phyloP scores from a whole-genome alignment of 2,113 vertebrate species.

The Bujurquina vittata region DNA sequence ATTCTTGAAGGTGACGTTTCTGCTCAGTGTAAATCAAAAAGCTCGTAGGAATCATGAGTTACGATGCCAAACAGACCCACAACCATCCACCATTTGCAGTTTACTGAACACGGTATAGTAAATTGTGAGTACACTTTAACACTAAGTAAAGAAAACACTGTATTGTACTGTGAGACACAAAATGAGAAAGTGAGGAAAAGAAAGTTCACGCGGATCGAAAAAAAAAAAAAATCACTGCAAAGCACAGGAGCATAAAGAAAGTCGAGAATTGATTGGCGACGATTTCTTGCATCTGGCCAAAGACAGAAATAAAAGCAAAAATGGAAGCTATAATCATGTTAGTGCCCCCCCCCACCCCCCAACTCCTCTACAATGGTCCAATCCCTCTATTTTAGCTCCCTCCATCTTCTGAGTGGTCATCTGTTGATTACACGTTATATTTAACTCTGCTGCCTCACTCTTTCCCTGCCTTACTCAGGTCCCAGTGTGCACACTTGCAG shows the following conservation, averaged over 20 bases:
- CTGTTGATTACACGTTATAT: slow-evolving; percentile 87
- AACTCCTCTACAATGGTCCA: slow-evolving; percentile 49
- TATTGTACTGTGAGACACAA: slow-evolving; percentile 7
- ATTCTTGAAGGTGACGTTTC: neutral
- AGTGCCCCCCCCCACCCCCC: slow-evolving; percentile 51
- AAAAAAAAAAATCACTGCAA: neutral
- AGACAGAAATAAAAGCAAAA: slow-evolving; percentile 75
- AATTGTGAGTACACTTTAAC: neutral
- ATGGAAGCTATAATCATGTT: slow-evolving; percentile 84
- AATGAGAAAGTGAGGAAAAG: neutral
- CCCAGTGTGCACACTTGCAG: slow-evolving; percentile 37
- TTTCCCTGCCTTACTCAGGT: slow-evolving; percentile 56
- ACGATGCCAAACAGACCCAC: neutral
- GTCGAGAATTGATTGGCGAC: slow-evolving; percentile 72
- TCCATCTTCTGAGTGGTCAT: slow-evolving; percentile 83
- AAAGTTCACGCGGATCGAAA: slow-evolving; percentile 26
- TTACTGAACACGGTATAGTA: neutral
- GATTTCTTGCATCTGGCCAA: slow-evolving; percentile 69
- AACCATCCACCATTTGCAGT: neutral
- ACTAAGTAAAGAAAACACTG: neutral
- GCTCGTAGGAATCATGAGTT: neutral
- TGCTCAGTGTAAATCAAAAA: neutral
- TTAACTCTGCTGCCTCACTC: slow-evolving; percentile 77
- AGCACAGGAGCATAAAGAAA: slow-evolving; percentile 50
- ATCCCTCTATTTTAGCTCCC: slow-evolving; percentile 72